Conservation (phyloP, 2,888 invertebrate species). For the Troglohyphantes excavatus region DNA sequence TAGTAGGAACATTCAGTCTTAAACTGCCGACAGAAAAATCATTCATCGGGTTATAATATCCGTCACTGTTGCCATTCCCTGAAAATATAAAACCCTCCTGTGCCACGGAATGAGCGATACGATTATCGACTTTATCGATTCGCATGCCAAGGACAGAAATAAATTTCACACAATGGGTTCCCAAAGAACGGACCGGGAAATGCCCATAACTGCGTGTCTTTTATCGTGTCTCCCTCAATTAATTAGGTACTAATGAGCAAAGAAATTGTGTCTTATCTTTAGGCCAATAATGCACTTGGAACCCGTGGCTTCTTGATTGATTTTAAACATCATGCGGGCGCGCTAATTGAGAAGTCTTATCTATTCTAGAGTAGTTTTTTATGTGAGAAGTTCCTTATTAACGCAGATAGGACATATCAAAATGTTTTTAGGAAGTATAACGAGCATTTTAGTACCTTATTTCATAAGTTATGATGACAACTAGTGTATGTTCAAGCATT, state of each 20-base stretch:
- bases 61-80: not conserved
- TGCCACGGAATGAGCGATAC: not conserved
- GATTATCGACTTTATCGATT: constrained; percentile 53
- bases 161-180: not conserved
- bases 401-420: too few relatives aligned
- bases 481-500: too few relatives aligned
- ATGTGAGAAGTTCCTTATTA: too few relatives aligned
- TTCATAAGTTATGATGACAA: too few relatives aligned
- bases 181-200: not conserved
- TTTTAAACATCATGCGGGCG: not conserved
- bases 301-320: not conserved
- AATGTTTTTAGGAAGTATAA: too few relatives aligned
- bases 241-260: constrained; percentile 42
- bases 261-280: constrained; percentile 13
- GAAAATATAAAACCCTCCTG: not conserved
- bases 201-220: not conserved
- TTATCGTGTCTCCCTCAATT: not conserved
- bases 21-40: not conserved
- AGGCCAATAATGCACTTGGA: not conserved
- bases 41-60: not conserved
- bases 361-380: not conserved
- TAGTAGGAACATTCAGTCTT: not conserved
- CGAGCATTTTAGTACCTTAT: too few relatives aligned
- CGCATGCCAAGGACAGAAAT: not conserved
- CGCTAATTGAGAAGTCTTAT: not conserved